Evolutionary conservation across 2,797 vertebrate genomes (phyloP).

Genomic region (Ctenopoma multispine): DNA sequence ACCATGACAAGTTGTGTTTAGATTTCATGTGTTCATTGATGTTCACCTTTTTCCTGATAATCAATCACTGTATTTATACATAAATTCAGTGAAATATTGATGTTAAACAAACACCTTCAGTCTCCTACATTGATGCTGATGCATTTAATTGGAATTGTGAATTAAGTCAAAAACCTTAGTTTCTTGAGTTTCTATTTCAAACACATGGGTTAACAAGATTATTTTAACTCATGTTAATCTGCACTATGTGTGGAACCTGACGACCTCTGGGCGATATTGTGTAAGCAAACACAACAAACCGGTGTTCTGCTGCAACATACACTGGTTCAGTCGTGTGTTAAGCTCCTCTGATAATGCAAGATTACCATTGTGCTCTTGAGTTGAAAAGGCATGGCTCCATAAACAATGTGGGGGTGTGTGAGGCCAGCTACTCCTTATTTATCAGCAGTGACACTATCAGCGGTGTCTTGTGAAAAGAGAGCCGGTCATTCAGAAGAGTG

Average conservation of each 20-base stretch:
- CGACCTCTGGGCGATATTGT: slow-evolving; percentile 48
- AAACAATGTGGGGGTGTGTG: slow-evolving; percentile 57
- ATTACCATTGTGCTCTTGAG: slow-evolving; percentile 63
- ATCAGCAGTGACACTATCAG: slow-evolving; percentile 79
- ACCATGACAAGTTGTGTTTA: slow-evolving; percentile 15
- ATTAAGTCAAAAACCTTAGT: background rate
- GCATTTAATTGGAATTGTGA: background rate
- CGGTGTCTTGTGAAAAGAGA: slow-evolving; percentile 68
- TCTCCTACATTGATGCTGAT: background rate
- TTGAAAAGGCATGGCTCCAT: slow-evolving; percentile 68
- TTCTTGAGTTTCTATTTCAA: slow-evolving; percentile 1
- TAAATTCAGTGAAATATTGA: too few relatives aligned
- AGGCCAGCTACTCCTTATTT: slow-evolving; percentile 70
- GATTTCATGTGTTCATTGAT: slow-evolving; percentile 12
- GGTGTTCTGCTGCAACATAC: slow-evolving; percentile 46
- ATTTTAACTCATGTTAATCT: background rate
- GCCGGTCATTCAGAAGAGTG: slow-evolving; percentile 77
- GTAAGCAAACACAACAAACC: slow-evolving; percentile 43
- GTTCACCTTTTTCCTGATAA: background rate
- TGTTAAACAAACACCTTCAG: background rate
- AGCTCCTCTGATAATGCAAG: slow-evolving; percentile 61
- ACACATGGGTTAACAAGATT: background rate
- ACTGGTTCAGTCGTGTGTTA: slow-evolving; percentile 63
- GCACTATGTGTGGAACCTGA: slow-evolving; percentile 11
- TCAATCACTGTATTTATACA: background rate